These are phyloP conservation scores for Eupithecia dodoneata DNA, from an alignment of 2,888 invertebrate genomes.

Conservation along the genomic window DNA sequence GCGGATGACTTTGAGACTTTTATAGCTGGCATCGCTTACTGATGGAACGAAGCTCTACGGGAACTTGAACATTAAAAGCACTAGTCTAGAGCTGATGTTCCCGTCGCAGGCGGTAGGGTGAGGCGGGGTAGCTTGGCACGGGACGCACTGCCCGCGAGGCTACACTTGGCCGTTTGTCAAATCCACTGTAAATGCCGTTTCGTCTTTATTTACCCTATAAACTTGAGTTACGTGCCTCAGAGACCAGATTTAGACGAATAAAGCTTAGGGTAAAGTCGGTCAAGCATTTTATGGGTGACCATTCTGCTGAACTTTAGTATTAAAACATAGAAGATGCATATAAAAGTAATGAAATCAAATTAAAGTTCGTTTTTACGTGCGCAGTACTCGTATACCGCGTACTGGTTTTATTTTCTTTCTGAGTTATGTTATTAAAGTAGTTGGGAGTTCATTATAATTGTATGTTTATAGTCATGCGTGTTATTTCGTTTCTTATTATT, in stretches of 20 bases:
- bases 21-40: not conserved
- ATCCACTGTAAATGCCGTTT: conserved; percentile 40
- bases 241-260: conserved; percentile 46
- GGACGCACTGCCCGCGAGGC: conserved; percentile 35
- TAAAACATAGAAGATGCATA: conserved; percentile 18
- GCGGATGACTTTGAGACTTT: not conserved
- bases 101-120: conserved; percentile 17
- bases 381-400: not conserved
- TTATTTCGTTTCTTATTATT: not conserved
- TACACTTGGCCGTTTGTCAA: conserved; percentile 42
- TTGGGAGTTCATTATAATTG: not conserved
- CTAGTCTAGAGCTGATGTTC: not conserved
- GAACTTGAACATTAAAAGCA: not conserved
- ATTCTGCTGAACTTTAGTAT: conserved; percentile 21
- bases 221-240: conserved; percentile 53
- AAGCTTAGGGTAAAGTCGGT: conserved; percentile 44
- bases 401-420: not conserved
- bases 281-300: conserved; percentile 46
- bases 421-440: not conserved
- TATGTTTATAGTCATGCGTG: not conserved
- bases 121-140: conserved; percentile 50
- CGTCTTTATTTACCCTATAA: conserved; percentile 57
- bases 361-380: not conserved
- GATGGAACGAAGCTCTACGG: not conserved
- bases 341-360: conserved; percentile 19